Conservation (phyloP, 2,113 vertebrate genomes). For the Embiotoca jacksoni region DNA sequence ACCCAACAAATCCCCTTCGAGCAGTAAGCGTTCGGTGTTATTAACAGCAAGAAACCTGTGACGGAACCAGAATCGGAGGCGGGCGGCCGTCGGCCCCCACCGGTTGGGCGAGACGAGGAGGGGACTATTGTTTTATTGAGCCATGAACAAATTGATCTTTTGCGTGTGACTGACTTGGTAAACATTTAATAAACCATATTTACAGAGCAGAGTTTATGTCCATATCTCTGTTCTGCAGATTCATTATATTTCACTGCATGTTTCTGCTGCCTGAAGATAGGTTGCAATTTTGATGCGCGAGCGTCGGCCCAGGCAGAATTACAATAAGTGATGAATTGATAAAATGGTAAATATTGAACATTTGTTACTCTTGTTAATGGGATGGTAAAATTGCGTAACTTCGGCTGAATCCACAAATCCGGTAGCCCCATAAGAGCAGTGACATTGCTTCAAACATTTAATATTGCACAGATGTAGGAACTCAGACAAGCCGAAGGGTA, state of each 20-base stretch:
- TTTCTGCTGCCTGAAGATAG: conserved; percentile 60
- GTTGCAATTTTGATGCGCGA: conserved; percentile 33
- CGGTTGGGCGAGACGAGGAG: no score
- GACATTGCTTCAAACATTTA: neutral
- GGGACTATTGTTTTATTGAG: conserved; percentile 13
- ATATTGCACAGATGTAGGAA: neutral
- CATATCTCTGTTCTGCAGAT: conserved; percentile 58
- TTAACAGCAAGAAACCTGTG: no score
- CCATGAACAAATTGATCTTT: conserved; percentile 28
- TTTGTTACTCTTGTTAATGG: conserved; percentile 1
- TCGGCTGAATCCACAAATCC: conserved; percentile 2
- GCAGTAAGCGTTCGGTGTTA: no score
- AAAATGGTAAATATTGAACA: conserved; percentile 7
- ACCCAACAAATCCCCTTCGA: no score
- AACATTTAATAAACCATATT: conserved; percentile 56
- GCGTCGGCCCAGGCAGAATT: conserved; percentile 26
- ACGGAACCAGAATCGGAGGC: no score
- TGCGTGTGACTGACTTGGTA: conserved; percentile 31
- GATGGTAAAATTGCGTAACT: conserved; percentile 14
- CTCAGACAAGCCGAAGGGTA: neutral
- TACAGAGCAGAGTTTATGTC: conserved; percentile 27
- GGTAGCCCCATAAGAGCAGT: neutral
- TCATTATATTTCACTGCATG: conserved; percentile 32
- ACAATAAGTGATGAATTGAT: conserved; percentile 28
- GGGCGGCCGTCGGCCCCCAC: no score